These are phyloP conservation scores for Trididemnum nubilum DNA, from an alignment of 23 tunicate species.

Conservation along the genomic window DNA sequence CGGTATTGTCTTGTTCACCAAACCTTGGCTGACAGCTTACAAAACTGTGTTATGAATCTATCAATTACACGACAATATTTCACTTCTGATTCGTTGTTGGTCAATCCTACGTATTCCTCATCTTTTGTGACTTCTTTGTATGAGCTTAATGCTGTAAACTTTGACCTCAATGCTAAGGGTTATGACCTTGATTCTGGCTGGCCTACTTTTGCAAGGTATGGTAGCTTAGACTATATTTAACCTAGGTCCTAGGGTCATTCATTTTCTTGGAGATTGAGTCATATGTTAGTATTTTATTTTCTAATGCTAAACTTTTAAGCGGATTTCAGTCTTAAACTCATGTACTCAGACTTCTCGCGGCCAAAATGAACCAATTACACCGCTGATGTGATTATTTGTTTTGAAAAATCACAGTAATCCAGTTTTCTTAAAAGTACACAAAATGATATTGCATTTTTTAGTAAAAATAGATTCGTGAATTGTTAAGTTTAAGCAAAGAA, in stretches of 20 bases:
- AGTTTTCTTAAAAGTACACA: too few species aligned
- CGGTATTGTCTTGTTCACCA: conserved; percentile 95
- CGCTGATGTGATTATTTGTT: too few species aligned
- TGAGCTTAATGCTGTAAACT: conserved; percentile 86
- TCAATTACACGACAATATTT: conserved; percentile 42
- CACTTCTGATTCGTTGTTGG: conserved; percentile 39
- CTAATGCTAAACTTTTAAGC: neutral
- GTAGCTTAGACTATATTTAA: too few species aligned
- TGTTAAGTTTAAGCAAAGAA: too few species aligned
- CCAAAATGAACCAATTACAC: too few species aligned
- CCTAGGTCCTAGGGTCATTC: too few species aligned
- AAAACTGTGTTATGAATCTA: conserved; percentile 78
- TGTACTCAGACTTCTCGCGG: too few species aligned
- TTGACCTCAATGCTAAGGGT: conserved; percentile 90
- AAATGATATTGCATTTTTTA: too few species aligned
- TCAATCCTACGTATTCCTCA: conserved; percentile 41
- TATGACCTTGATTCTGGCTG: conserved; percentile 92
- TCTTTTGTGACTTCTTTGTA: conserved; percentile 65
- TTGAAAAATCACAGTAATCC: too few species aligned
- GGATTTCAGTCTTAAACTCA: too few species aligned
- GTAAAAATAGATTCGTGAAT: too few species aligned
- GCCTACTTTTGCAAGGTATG: conserved; percentile 96
- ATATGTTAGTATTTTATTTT: neutral
- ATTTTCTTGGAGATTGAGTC: too few species aligned
- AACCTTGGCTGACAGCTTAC: conserved; percentile 91